Evolutionary conservation across 2,888 invertebrate species (phyloP), one percentile per base, ranked within the genome.

Genomic region (Beris morrisii): DNA sequence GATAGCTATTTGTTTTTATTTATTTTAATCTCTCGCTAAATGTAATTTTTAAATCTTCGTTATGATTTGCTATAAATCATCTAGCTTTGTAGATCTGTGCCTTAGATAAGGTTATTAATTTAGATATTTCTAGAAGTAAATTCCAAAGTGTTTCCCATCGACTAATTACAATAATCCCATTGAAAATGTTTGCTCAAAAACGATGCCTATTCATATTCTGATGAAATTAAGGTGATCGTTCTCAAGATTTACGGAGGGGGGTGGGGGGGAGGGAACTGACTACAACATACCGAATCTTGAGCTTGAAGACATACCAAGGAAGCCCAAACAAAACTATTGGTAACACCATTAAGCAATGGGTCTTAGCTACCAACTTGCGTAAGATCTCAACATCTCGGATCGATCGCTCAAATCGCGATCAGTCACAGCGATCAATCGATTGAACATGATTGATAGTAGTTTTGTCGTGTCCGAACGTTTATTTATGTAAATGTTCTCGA

Each of bases 391-490:
- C 65, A 68, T 61, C 61, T 65, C 50, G 61, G 43, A 61, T 61
- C 61, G 61, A 61, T 61, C 61, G 61, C 50, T 61, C 64, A 57
- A 57, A 65, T 57, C 65, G 63, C 64, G 63, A 69, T 69, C 67
- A 65, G 69, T 69, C 69, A 69, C 67, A 69, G 65, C 58, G 63
- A 65, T 69, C 67, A 44, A 67, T 32, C 48, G 65, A 58, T 53
- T 44, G 61, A 65, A 46, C 63, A 63, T 69, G 69, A 69, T 69
- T 69, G 69, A 69, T 69, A 57, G 69, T 63, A 67, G 52, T 63
- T 67, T 65, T 56, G 61, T 65, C 57, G 53, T 67, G 58, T 61
- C 67, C 67, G 67, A 65, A 63, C 69, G 67, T 67, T 69, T 67
- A 67, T 67, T 69, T 69, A 67, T 69, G 69, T 65, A 69, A 69